A percentile compares a stretch with the other conserved stretches of the same genome.
phyloP scores from a whole-genome alignment of 1,140 invertebrate species.

The Drosophila nikananu region DNA sequence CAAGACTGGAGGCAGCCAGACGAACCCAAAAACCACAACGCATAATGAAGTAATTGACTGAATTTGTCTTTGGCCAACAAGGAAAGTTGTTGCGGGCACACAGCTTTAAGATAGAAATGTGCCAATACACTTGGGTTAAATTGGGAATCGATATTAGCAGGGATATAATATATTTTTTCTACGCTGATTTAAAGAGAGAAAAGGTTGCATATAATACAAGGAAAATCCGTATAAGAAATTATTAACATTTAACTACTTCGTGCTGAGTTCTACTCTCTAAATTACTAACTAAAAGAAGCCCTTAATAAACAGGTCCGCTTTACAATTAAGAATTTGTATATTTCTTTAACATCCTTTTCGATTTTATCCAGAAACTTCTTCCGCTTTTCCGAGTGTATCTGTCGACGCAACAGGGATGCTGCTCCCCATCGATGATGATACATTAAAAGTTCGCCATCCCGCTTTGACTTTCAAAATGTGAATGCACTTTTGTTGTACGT shows the following conservation, averaged over 20 bases:
- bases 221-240: too few species aligned
- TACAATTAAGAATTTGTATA: neutral
- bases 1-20: constrained; percentile 3
- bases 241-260: too few species aligned
- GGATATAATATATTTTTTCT: neutral
- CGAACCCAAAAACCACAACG: constrained; percentile 45
- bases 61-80: constrained; percentile 56
- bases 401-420: constrained; percentile 17
- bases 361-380: neutral
- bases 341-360: neutral
- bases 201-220: neutral
- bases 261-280: too few species aligned
- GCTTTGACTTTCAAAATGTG: constrained; percentile 77
- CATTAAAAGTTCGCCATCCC: constrained; percentile 64
- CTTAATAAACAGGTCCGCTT: neutral
- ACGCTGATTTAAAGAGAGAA: neutral
- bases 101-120: constrained; percentile 63
- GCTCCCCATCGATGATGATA: constrained; percentile 54
- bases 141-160: neutral
- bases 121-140: neutral
- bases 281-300: neutral
- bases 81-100: constrained; percentile 26
- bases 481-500: constrained; percentile 79
- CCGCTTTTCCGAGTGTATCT: neutral
- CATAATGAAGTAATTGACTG: constrained; percentile 78